Percentiles rank a stretch among this genome's conserved stretches.
Conservation (phyloP, 2,888 invertebrate genomes). For the Pammene fasciana region DNA sequence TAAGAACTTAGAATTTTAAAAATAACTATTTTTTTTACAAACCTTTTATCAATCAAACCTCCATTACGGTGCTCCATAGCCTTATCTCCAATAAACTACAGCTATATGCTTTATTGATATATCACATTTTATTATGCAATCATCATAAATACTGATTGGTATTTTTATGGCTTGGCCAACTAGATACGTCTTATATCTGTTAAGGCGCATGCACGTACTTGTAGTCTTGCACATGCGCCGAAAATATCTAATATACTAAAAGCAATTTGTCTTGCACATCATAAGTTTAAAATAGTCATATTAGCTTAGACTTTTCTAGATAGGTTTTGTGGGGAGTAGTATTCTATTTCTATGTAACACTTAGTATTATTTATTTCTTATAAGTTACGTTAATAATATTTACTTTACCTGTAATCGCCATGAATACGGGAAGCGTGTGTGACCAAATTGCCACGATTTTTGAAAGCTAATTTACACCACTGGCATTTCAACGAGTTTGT, state of each 20-base stretch:
- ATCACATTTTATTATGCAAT: conserved; percentile 8
- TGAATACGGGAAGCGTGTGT: conserved; percentile 50
- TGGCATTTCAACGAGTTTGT: conserved; percentile 43
- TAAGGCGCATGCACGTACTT: neutral
- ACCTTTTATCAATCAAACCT: no score
- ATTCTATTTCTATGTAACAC: no score
- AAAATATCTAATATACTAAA: neutral
- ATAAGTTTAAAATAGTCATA: no score
- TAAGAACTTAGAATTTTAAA: no score
- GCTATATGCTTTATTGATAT: neutral
- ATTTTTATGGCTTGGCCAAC: conserved; percentile 16
- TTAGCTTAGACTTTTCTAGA: no score
- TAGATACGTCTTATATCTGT: conserved; percentile 5
- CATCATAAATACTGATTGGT: conserved; percentile 5
- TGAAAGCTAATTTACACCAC: conserved; percentile 53
- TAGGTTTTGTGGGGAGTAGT: no score
- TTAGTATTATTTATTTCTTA: no score
- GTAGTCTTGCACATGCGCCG: neutral
- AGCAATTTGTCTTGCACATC: neutral
- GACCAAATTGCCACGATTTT: conserved; percentile 51
- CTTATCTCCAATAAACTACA: neutral
- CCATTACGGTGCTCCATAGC: neutral
- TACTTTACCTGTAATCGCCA: conserved; percentile 50
- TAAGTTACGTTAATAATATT: neutral
- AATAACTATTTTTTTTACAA: no score